phyloP scores from a whole-genome alignment of 2,113 vertebrate species.

The Microcebus ravelobensis region DNA sequence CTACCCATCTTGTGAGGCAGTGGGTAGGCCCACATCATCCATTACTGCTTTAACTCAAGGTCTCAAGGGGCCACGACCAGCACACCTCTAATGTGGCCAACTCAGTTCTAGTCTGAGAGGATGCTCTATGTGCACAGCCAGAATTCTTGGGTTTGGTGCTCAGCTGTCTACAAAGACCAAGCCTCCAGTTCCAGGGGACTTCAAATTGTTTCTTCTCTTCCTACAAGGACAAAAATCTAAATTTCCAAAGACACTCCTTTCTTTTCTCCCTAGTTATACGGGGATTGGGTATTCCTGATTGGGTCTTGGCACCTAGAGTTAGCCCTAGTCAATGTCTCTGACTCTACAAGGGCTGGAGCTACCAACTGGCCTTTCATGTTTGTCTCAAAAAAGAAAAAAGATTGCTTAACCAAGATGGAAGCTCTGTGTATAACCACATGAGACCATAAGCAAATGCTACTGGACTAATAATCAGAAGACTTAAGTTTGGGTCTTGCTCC shows the following conservation, averaged over 20 bases:
- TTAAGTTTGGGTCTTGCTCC: neutral
- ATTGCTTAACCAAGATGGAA: conserved; percentile 13
- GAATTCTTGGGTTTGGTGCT: neutral
- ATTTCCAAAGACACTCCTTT: conserved; percentile 24
- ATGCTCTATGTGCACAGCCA: neutral
- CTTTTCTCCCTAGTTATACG: neutral
- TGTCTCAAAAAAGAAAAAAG: conserved; percentile 37
- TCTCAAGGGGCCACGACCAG: conserved; percentile 2
- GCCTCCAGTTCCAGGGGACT: neutral
- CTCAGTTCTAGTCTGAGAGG: neutral
- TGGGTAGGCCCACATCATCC: neutral
- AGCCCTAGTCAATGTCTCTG: conserved; percentile 12
- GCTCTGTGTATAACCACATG: neutral
- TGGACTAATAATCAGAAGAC: neutral
- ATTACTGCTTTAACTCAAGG: conserved; percentile 31
- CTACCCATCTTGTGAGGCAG: neutral
- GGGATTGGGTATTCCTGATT: conserved; percentile 1
- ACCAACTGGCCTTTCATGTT: conserved; percentile 31
- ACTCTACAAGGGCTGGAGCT: neutral
- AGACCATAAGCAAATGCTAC: neutral
- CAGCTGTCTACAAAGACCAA: neutral
- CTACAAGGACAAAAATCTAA: conserved; percentile 34
- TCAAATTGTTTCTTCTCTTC: conserved; percentile 42
- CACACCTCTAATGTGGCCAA: neutral
- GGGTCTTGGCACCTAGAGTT: neutral